These are phyloP conservation scores for Pygoscelis adeliae DNA, from an alignment of 2,113 vertebrate genomes.

Conservation along the genomic window DNA sequence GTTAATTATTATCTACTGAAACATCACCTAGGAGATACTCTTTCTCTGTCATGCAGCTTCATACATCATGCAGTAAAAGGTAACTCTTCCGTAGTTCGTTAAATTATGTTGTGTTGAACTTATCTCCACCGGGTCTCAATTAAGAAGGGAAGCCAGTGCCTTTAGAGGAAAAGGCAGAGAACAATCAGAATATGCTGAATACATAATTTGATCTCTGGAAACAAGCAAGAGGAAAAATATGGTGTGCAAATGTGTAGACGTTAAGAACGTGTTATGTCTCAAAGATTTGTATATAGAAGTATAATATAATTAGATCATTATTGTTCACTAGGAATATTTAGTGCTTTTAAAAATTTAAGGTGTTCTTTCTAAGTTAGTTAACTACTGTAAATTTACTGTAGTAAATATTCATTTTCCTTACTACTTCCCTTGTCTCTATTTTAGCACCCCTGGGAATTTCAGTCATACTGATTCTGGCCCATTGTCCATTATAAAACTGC, in stretches of 20 bases:
- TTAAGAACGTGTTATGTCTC: background rate
- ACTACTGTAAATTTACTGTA: background rate
- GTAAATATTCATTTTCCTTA: background rate
- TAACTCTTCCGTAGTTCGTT: conserved; percentile 14
- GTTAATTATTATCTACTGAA: conserved; percentile 20
- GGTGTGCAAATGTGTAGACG: background rate
- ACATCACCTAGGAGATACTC: conserved; percentile 24
- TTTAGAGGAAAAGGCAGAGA: conserved; percentile 38
- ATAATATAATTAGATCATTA: background rate
- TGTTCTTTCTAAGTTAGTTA: background rate
- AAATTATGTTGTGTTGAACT: conserved; percentile 17
- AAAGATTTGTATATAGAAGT: background rate
- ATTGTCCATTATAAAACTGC: conserved; percentile 50
- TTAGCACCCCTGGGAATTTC: conserved; percentile 29
- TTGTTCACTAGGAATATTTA: background rate
- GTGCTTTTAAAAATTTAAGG: background rate
- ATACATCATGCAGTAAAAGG: conserved; percentile 22
- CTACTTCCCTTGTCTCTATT: conserved; percentile 2
- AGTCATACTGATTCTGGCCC: conserved; percentile 29
- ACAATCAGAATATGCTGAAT: conserved; percentile 56
- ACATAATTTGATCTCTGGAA: conserved; percentile 41
- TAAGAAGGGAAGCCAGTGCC: conserved; percentile 43
- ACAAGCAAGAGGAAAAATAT: background rate
- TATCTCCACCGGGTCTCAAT: conserved; percentile 36
- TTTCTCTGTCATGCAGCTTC: conserved; percentile 19